These are phyloP conservation scores for Agriopis leucophaearia DNA, from an alignment of 2,888 invertebrate genomes.

Conservation along the genomic window DNA sequence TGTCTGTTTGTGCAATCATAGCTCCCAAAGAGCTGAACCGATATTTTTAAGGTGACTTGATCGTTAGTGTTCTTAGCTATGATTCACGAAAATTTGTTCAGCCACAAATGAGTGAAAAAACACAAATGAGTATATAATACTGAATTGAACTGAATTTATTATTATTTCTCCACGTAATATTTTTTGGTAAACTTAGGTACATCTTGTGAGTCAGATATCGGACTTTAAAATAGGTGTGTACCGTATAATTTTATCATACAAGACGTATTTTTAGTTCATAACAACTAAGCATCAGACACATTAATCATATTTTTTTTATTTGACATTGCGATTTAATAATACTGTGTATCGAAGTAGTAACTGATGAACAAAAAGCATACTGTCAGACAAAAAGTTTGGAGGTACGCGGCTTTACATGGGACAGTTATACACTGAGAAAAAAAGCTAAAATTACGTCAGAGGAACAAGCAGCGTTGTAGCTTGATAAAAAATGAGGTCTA, in stretches of 20 bases:
- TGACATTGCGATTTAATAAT: constrained; percentile 49
- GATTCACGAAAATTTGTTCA: too few species aligned
- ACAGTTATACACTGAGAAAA: constrained; percentile 4
- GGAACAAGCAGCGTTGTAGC: not conserved
- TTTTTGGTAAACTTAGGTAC: too few species aligned
- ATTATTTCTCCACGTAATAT: too few species aligned
- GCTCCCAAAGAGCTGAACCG: too few species aligned
- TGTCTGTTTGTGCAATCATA: too few species aligned
- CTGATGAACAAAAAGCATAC: constrained; percentile 36
- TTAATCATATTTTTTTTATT: constrained; percentile 59
- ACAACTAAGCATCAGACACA: constrained; percentile 53
- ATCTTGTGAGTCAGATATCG: constrained; percentile 3
- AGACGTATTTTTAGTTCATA: constrained; percentile 50
- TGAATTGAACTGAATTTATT: too few species aligned
- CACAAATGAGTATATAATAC: too few species aligned
- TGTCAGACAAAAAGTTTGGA: constrained; percentile 31
- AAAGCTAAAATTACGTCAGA: not conserved
- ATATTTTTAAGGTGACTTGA: too few species aligned
- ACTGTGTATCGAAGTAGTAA: constrained; percentile 52
- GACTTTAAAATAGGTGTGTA: constrained; percentile 7
- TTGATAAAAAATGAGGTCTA: not conserved
- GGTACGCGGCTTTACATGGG: constrained; percentile 7
- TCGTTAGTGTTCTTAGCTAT: too few species aligned
- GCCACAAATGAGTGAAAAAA: too few species aligned
- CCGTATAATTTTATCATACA: constrained; percentile 17